Evolutionary conservation across 2,888 invertebrate species (phyloP).

Genomic region (Dascillus cervinus): DNA sequence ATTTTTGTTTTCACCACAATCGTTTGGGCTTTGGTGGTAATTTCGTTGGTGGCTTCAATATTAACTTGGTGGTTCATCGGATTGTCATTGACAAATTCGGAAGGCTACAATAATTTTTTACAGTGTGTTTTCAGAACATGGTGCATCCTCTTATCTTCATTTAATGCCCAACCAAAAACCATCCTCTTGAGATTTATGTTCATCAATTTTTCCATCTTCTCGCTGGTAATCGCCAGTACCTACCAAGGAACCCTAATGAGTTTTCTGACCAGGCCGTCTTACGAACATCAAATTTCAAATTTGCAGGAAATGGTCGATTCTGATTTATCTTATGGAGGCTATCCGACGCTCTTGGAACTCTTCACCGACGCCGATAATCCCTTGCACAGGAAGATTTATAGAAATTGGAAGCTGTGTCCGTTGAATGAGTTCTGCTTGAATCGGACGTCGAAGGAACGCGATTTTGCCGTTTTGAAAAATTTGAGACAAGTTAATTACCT

Average conservation of each 20-base stretch:
- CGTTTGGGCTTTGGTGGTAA: slow-evolving; percentile 45
- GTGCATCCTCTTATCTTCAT: slow-evolving; percentile 5
- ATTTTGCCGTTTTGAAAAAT: slow-evolving; percentile 20
- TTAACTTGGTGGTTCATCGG: slow-evolving; percentile 2
- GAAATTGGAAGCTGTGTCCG: slow-evolving; percentile 3
- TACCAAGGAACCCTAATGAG: slow-evolving; percentile 53
- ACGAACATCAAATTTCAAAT: slow-evolving; percentile 47
- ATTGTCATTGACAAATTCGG: not conserved
- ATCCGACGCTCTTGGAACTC: not conserved
- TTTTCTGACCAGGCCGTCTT: slow-evolving; percentile 48
- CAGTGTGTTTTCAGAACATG: slow-evolving; percentile 3
- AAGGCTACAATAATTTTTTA: slow-evolving; percentile 1
- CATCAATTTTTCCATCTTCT: slow-evolving; percentile 46
- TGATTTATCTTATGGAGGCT: slow-evolving; percentile 40
- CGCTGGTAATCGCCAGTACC: slow-evolving; percentile 46
- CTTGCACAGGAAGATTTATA: slow-evolving; percentile 2
- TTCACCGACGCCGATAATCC: slow-evolving; percentile 1
- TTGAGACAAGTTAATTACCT: slow-evolving; percentile 16
- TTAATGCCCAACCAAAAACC: slow-evolving; percentile 9
- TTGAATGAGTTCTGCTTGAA: slow-evolving; percentile 18
- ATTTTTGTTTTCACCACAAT: slow-evolving; percentile 42
- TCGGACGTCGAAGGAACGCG: slow-evolving; percentile 16
- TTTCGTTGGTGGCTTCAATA: slow-evolving; percentile 21
- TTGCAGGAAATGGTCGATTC: slow-evolving; percentile 45
- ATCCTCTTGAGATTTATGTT: slow-evolving; percentile 33